These are phyloP conservation scores for Formica selysi DNA, from an alignment of 1,140 invertebrate species.

Conservation along the genomic window DNA sequence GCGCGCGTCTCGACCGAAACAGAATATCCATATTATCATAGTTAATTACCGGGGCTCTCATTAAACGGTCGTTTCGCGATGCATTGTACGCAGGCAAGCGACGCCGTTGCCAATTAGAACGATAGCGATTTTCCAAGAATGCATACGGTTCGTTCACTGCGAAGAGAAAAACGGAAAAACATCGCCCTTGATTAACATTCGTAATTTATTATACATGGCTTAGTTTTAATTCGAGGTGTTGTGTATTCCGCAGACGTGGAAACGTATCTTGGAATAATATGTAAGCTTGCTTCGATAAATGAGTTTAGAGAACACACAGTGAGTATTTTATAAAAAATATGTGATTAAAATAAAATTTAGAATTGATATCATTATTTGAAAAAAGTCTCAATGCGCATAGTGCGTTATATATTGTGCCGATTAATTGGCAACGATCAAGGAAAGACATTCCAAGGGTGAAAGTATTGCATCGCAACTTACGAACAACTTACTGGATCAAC, in stretches of 20 bases:
- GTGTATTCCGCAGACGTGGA: neutral
- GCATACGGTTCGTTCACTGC: neutral
- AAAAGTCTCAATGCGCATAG: neutral
- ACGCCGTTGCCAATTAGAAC: slow-evolving; percentile 51
- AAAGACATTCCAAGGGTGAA: neutral
- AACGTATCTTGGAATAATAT: neutral
- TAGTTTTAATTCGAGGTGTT: neutral
- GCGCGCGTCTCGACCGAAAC: slow-evolving; percentile 38
- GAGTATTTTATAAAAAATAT: neutral
- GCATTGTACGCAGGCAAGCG: slow-evolving; percentile 32
- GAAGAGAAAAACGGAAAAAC: slow-evolving; percentile 43
- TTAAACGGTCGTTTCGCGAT: slow-evolving; percentile 58
- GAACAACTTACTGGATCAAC: neutral
- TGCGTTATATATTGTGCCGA: neutral
- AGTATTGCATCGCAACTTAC: neutral
- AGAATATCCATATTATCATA: slow-evolving; percentile 68
- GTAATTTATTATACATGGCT: neutral
- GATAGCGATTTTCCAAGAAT: slow-evolving; percentile 43
- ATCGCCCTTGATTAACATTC: slow-evolving; percentile 8
- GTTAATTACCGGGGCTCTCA: slow-evolving; percentile 65
- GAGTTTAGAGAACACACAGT: neutral
- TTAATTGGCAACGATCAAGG: neutral
- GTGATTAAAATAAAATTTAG: neutral
- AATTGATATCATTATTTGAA: neutral
- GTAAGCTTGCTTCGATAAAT: neutral